Evolutionary conservation across 2,113 vertebrate genomes (phyloP), one percentile per base, ranked within the genome.

Genomic region (Suricata suricatta): DNA sequence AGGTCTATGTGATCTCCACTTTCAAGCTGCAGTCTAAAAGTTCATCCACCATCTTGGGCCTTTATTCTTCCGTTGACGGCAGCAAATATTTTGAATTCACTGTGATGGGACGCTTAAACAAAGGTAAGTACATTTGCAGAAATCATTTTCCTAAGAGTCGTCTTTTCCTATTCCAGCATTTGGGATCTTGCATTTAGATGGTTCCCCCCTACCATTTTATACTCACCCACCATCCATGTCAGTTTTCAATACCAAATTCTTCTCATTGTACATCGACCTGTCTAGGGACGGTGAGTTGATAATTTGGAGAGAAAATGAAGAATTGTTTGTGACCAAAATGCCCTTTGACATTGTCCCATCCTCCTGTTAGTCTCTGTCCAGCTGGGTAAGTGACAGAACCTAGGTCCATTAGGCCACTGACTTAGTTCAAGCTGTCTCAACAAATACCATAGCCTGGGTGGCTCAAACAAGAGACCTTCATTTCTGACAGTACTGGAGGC

Each of bases 41-140:
- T 72, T 99, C 99, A 71, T 98, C 99, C 44, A 98, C 99, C 9
- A 87, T 99, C 88, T 99, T 99, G 88, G 99, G 99, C 81, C 97
- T 99, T 81, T 99, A 99, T 98, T 99, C 99, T 1, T 99, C 99
- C 80, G 97, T 95, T 86, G 99, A 99, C 96, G 99, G 99, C 98
- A 99, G 98, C 93, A 99, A 99, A 90, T 99, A 99, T 98, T 99
- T 99, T 98, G 99, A 99, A 94, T 99, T 99, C 95, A 99, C 96
- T 0, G 98, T 99, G 71, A 99, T 99, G 98, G 99, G 99, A 94
- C 99, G 99, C 69, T 98, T 99, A 95, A 99, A 99, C 98, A 99
- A 99, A 99, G 99, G 99, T 99, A 97, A 99, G 99, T 88, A 63
- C 50, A 38, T 63, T 4, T 35, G 21, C 9, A 87, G 71, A 91